Conservation (phyloP, 2,888 invertebrate species). For the Drosophila mayaguana region DNA sequence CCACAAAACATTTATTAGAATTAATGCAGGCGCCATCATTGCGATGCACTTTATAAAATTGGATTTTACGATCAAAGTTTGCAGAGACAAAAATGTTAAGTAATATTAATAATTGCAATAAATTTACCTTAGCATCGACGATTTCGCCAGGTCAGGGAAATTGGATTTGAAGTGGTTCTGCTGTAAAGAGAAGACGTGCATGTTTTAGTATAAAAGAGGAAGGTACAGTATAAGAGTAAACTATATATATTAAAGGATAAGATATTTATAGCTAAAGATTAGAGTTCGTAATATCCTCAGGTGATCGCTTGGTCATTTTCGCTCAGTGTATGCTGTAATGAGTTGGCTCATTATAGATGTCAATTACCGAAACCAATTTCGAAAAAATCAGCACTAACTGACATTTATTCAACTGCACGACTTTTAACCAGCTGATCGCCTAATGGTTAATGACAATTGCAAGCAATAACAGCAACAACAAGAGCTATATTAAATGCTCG, state of each 20-base stretch:
- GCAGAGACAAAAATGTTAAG: neutral
- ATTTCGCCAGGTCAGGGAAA: conserved; percentile 6
- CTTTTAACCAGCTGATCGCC: conserved; percentile 46
- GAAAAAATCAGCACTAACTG: conserved; percentile 41
- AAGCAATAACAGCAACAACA: conserved; percentile 8
- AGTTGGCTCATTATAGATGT: conserved; percentile 28
- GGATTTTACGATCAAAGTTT: conserved; percentile 16
- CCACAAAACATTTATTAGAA: conserved; percentile 54
- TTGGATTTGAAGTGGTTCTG: conserved; percentile 21
- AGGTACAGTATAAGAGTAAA: neutral
- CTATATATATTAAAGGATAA: neutral
- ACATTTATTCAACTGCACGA: conserved; percentile 58
- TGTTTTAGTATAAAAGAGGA: neutral
- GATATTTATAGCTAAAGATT: neutral
- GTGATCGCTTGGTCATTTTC: neutral
- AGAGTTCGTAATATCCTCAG: neutral
- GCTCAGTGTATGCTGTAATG: conserved; percentile 21
- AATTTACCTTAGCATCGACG: conserved; percentile 29
- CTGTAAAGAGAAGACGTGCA: conserved; percentile 22
- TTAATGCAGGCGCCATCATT: conserved; percentile 35
- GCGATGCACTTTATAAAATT: conserved; percentile 27
- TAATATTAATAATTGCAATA: conserved; percentile 3
- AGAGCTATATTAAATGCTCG: conserved; percentile 22
- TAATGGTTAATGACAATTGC: conserved; percentile 57
- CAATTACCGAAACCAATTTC: conserved; percentile 47